phyloP scores from a whole-genome alignment of 2,888 invertebrate species.

The Apamea sordens region DNA sequence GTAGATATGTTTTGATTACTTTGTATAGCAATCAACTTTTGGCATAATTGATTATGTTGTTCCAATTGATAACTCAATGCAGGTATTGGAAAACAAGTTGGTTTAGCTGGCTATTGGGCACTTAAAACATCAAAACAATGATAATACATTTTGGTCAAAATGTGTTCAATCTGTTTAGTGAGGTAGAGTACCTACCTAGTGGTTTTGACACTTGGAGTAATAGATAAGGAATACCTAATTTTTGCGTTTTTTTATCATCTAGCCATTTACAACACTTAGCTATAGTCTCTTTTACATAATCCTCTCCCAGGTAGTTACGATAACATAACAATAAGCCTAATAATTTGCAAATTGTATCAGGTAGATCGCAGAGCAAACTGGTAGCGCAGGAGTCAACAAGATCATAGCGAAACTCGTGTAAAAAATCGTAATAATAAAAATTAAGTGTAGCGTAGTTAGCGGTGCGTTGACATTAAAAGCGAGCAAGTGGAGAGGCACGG shows the following conservation, averaged over 20 bases:
- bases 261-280: not conserved
- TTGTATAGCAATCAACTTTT: slow-evolving; percentile 10
- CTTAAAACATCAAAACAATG: no score
- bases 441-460: slow-evolving; percentile 63
- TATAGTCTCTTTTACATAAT: slow-evolving; percentile 1
- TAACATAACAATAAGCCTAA: slow-evolving; percentile 6
- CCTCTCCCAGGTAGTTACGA: not conserved
- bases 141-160: no score
- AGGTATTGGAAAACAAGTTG: not conserved
- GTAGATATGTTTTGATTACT: slow-evolving; percentile 9
- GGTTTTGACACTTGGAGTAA: not conserved
- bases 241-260: not conserved
- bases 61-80: not conserved
- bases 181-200: no score
- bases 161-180: no score
- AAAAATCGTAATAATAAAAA: slow-evolving; percentile 69
- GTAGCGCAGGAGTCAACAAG: slow-evolving; percentile 61
- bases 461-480: slow-evolving; percentile 83
- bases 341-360: not conserved
- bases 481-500: slow-evolving; percentile 80
- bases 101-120: not conserved
- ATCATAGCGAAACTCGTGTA: slow-evolving; percentile 61
- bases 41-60: not conserved
- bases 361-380: slow-evolving; percentile 36
- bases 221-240: not conserved